These are phyloP conservation scores for Pristionchus arcanus DNA, from an alignment of 2,888 invertebrate genomes.

Conservation along the genomic window DNA sequence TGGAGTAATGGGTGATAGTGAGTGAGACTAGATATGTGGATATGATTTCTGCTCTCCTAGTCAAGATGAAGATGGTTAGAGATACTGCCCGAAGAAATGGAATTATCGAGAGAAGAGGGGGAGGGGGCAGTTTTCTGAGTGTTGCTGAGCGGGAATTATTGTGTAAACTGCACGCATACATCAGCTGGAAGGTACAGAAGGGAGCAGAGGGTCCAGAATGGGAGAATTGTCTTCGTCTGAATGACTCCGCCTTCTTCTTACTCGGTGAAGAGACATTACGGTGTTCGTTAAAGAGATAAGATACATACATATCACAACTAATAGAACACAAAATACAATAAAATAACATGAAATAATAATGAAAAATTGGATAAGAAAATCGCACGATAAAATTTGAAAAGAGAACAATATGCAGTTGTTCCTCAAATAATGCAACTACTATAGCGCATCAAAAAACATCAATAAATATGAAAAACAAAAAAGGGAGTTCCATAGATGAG, in stretches of 20 bases:
- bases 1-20: neutral
- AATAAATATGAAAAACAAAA: too few relatives aligned
- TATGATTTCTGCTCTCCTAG: conserved; percentile 18
- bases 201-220: neutral
- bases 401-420: too few relatives aligned
- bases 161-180: conserved; percentile 18
- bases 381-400: too few relatives aligned
- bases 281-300: too few relatives aligned
- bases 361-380: too few relatives aligned
- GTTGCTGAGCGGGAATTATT: neutral
- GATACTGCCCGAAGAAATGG: conserved; percentile 8
- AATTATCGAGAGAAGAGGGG: conserved; percentile 23
- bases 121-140: neutral
- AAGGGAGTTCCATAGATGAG: too few relatives aligned
- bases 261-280: too few relatives aligned
- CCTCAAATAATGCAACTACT: too few relatives aligned
- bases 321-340: too few relatives aligned
- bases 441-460: too few relatives aligned
- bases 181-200: neutral
- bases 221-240: neutral
- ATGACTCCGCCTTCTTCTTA: neutral
- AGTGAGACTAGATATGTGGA: neutral
- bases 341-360: too few relatives aligned
- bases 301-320: too few relatives aligned
- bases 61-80: neutral